These are phyloP conservation scores for Philereme transversata DNA, from an alignment of 2,888 invertebrate genomes.

Conservation along the genomic window DNA sequence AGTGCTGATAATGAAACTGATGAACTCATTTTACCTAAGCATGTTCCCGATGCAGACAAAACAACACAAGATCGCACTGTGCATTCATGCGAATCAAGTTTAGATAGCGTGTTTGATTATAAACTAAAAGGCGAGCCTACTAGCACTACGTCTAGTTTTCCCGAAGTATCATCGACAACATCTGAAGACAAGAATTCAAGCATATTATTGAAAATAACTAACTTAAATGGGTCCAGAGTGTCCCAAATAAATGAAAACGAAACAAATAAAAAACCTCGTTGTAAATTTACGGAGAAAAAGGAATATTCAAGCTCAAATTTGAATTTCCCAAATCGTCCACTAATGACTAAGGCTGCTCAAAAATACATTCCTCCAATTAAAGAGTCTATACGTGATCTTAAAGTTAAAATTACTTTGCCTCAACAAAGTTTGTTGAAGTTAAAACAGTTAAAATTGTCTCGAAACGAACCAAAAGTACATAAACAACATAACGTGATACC, in stretches of 20 bases:
- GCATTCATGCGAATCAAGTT: conserved; percentile 60
- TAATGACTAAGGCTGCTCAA: conserved; percentile 79
- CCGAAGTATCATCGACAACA: conserved; percentile 79
- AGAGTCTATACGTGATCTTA: conserved; percentile 68
- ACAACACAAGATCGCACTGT: conserved; percentile 48
- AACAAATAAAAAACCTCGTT: conserved; percentile 51
- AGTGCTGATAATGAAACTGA: conserved; percentile 38
- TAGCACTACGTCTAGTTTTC: conserved; percentile 59
- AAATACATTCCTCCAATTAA: conserved; percentile 80
- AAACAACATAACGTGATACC: conserved; percentile 47
- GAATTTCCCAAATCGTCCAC: conserved; percentile 56
- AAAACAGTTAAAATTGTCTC: conserved; percentile 70
- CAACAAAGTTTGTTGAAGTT: conserved; percentile 71
- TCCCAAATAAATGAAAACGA: conserved; percentile 64
- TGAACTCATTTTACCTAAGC: conserved; percentile 37
- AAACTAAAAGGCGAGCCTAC: conserved; percentile 46
- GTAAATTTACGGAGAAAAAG: conserved; percentile 68
- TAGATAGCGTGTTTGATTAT: conserved; percentile 54
- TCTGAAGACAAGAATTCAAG: conserved; percentile 70
- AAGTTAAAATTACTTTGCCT: conserved; percentile 74
- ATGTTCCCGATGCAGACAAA: conserved; percentile 26
- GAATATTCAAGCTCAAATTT: conserved; percentile 56
- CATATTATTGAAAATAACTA: conserved; percentile 74
- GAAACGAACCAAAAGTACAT: conserved; percentile 62
- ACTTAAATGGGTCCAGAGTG: conserved; percentile 66